Base-by-base conservation (phyloP, 2,888 invertebrate genomes). In the Diaprepes abbreviatus region DNA sequence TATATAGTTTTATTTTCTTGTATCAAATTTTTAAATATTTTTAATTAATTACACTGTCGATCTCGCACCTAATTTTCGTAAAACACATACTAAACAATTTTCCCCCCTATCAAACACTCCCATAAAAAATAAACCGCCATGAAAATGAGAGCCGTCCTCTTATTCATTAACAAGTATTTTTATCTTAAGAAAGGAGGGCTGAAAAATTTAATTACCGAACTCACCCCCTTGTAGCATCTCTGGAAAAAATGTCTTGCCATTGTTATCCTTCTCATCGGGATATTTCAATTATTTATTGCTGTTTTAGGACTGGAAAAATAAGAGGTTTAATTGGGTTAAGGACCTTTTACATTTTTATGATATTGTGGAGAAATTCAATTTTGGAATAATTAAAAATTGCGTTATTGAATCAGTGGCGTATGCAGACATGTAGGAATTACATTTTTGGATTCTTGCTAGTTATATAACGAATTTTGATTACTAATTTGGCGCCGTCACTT, bases 211-310 rank as follows among this genome's bases (percentile, higher is more conserved):
- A 66, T 70, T 66, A 66, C 62, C 50, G 21, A 55, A 50, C 50
- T 50, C 64, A 17, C 63, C 58, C 52, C 50, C 50, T 40, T 28
- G 3, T n/a, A n/a, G 12, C 14, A 48, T 50, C 48, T 54, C 31
- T 9, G 14, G 33, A 55, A 62, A 62, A 62, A 59, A 55, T 63
- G 68, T 69, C 55, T 66, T 17, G 21, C 38, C 66, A 70, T 70
- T 70, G 70, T 66, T 66, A 66, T 60, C 50, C 38, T 21, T 70
- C 65, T 70, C 70, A 70, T 70, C 66, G 70, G 50, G 65, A 70
- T 54, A 70, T 70, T 70, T 70, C 70, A 70, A 70, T 70, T 70
- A 70, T 70, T 70, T 66, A 70, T 70, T 59, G 66, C 66, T 70
- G 70, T 70, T 70, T 66, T 62, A 70, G 55, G 70, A 48, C 24